Evolutionary conservation across 2,113 vertebrate species (phyloP).

Genomic region (Sceloporus tristichus): DNA sequence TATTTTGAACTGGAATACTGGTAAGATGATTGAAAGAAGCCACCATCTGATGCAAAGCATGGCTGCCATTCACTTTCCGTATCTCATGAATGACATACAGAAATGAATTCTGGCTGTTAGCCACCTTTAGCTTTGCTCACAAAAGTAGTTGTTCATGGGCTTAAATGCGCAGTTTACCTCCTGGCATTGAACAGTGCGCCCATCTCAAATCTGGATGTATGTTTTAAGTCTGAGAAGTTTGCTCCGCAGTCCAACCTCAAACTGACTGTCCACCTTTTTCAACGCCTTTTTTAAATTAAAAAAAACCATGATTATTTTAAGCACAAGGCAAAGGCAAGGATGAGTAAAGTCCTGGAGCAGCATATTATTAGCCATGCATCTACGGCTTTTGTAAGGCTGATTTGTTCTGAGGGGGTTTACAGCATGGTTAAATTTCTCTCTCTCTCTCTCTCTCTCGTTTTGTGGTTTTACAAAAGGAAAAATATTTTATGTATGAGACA

Average conservation of each 20-base stretch:
- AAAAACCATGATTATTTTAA: not conserved
- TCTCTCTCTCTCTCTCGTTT: conserved; percentile 21
- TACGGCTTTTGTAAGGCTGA: conserved; percentile 26
- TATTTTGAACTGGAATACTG: not conserved
- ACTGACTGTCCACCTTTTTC: not conserved
- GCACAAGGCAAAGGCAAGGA: not conserved
- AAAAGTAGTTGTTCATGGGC: not conserved
- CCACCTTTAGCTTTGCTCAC: not conserved
- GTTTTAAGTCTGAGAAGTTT: conserved; percentile 13
- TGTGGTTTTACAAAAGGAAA: conserved; percentile 40
- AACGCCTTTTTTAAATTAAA: not conserved
- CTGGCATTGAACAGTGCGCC: not conserved
- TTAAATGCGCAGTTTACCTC: not conserved
- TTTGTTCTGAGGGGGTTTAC: conserved; percentile 16
- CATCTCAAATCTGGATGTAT: not conserved
- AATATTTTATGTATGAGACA: conserved; percentile 36
- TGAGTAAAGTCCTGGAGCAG: conserved; percentile 28
- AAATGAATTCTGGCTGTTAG: not conserved
- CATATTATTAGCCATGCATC: conserved; percentile 45
- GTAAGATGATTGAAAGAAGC: not conserved
- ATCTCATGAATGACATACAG: not conserved
- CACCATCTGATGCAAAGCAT: not conserved
- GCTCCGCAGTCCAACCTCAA: not conserved
- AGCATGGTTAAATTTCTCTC: conserved; percentile 51
- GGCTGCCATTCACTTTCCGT: not conserved